These are phyloP conservation scores for Pecten maximus DNA, from an alignment of 2,888 invertebrate genomes.

Conservation along the genomic window DNA sequence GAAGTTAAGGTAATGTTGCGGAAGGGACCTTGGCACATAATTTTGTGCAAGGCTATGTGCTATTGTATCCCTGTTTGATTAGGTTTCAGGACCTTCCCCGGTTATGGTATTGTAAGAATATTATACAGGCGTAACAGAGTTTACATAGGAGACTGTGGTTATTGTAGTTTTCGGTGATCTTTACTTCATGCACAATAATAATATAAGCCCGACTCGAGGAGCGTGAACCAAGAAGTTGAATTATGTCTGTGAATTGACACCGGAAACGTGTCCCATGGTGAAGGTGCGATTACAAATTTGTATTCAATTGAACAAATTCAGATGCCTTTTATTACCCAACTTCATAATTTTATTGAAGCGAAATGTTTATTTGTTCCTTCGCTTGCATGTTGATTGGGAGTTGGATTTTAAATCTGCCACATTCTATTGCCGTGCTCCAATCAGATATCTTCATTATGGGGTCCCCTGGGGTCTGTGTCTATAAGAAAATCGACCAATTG, in stretches of 20 bases:
- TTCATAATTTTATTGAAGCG: conserved; percentile 31
- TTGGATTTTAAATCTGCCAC: conserved; percentile 35
- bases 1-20: conserved; percentile 6
- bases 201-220: not conserved
- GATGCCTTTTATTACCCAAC: conserved; percentile 35
- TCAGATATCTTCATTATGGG: conserved; percentile 22
- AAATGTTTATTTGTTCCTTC: conserved; percentile 22
- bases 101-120: not conserved
- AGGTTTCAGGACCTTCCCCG: conserved; percentile 16
- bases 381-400: conserved; percentile 33
- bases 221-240: conserved; percentile 4
- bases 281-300: conserved; percentile 35
- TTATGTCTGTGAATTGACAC: conserved; percentile 28
- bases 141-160: not conserved
- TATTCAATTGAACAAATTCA: conserved; percentile 35
- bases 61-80: conserved; percentile 12
- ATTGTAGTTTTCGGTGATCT: not conserved
- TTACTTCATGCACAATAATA: not conserved
- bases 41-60: conserved; percentile 18
- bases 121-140: not conserved
- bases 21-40: conserved; percentile 29
- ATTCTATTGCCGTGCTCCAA: not conserved
- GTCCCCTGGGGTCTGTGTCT: not conserved
- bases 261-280: conserved; percentile 12
- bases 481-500: conserved; percentile 20